Evolutionary conservation across 92 coral and sea anemone species (phyloP).

Genomic region (Umimayanthus chanpuru): DNA sequence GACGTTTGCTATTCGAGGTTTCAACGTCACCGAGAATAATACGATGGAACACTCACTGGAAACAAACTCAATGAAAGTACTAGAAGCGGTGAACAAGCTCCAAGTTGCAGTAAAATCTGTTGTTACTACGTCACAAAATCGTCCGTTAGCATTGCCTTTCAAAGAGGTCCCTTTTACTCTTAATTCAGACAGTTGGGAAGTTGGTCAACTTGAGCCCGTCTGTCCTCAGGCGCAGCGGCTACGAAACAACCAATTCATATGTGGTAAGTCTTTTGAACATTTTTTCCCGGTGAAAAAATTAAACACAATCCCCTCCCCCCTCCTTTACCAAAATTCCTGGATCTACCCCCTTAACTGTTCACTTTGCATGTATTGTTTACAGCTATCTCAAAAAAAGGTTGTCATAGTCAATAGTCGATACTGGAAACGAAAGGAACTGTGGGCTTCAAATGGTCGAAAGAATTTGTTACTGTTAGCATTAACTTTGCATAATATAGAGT

Average conservation of each 20-base stretch:
- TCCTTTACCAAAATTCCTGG: no score
- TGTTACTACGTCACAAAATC: constrained; percentile 52
- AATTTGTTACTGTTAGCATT: no score
- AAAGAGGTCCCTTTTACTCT: constrained; percentile 37
- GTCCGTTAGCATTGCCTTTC: constrained; percentile 21
- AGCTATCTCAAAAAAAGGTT: no score
- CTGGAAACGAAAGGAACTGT: no score
- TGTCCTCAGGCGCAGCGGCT: constrained; percentile 61
- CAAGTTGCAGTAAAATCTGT: constrained; percentile 51
- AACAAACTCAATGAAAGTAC: constrained; percentile 57
- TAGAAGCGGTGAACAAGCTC: constrained; percentile 57
- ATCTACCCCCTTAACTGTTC: no score
- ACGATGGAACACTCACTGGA: constrained; percentile 43
- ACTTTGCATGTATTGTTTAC: no score
- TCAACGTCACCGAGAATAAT: constrained; percentile 48
- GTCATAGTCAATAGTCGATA: no score
- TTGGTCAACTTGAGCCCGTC: constrained; percentile 40
- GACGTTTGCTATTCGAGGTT: constrained; percentile 53
- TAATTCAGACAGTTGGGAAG: constrained; percentile 52
- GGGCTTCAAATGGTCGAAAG: no score
- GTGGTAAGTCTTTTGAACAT: constrained; percentile 61
- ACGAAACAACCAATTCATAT: constrained; percentile 54
- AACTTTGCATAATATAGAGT: no score
- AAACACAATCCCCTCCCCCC: no score
- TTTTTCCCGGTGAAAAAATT: not conserved